phyloP scores from a whole-genome alignment of 1,140 invertebrate genomes.

The Antheraea mylitta region DNA sequence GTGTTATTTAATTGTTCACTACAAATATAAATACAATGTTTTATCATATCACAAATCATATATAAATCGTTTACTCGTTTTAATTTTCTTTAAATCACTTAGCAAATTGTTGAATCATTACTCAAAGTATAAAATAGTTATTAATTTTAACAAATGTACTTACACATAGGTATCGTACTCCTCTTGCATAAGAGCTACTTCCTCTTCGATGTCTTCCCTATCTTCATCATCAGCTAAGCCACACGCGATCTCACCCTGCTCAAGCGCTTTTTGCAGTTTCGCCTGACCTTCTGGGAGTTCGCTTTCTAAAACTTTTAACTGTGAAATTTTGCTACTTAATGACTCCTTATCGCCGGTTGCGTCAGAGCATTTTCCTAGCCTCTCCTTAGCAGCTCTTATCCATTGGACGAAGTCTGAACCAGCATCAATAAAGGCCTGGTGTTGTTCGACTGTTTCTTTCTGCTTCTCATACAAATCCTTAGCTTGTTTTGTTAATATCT shows the following conservation, averaged over 20 bases:
- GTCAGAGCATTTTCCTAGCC: slow-evolving; percentile 95
- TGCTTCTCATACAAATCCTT: slow-evolving; percentile 94
- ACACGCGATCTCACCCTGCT: slow-evolving; percentile 90
- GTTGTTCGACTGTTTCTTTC: slow-evolving; percentile 93
- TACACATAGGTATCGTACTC: slow-evolving; percentile 91
- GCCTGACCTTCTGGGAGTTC: slow-evolving; percentile 89
- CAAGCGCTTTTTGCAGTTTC: slow-evolving; percentile 90
- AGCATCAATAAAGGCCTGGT: slow-evolving; percentile 93
- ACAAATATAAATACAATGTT: slow-evolving; percentile 24
- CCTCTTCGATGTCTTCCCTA: slow-evolving; percentile 94
- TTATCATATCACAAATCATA: neutral
- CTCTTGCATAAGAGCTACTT: slow-evolving; percentile 92
- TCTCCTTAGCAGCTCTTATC: slow-evolving; percentile 93
- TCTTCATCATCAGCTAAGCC: slow-evolving; percentile 91
- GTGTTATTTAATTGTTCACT: slow-evolving; percentile 87
- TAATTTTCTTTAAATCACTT: too few species aligned
- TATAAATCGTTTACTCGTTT: too few species aligned
- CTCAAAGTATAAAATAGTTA: too few species aligned
- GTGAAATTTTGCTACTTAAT: slow-evolving; percentile 89
- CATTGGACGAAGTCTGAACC: slow-evolving; percentile 95
- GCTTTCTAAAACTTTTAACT: slow-evolving; percentile 90
- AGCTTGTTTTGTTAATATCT: slow-evolving; percentile 93
- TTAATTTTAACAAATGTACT: slow-evolving; percentile 49
- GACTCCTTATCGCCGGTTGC: slow-evolving; percentile 96
- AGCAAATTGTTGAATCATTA: too few species aligned